A percentile compares a stretch with the other conserved stretches of the same genome.
Evolutionary conservation across 2,113 vertebrate species (phyloP).

Genomic region (Neolamprologus modestus): DNA sequence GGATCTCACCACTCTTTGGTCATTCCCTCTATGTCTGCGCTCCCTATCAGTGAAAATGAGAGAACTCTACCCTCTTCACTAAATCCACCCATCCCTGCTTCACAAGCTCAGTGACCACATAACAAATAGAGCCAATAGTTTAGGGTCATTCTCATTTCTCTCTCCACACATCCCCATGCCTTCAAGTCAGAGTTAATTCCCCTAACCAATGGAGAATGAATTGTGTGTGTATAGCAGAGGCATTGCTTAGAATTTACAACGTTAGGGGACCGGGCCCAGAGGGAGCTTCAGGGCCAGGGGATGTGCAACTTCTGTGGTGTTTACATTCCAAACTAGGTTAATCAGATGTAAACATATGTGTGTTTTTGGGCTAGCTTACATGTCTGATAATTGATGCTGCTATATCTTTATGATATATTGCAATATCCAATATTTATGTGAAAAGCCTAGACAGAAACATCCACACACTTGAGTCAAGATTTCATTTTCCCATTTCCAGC

Average conservation of each 20-base stretch:
- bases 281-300: background rate
- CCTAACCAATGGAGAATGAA: conserved; percentile 27
- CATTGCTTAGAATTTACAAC: conserved; percentile 21
- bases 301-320: background rate
- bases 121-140: conserved; percentile 45
- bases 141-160: conserved; percentile 47
- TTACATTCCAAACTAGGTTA: background rate
- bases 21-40: conserved; percentile 46
- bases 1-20: conserved; percentile 48
- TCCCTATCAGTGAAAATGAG: conserved; percentile 54
- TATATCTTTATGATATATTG: background rate
- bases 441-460: background rate
- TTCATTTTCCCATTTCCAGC: background rate
- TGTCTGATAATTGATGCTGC: background rate
- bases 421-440: background rate
- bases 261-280: background rate
- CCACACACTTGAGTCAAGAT: background rate
- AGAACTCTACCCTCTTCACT: conserved; percentile 44
- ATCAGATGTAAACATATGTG: background rate
- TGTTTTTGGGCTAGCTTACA: background rate
- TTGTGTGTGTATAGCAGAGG: conserved; percentile 8
- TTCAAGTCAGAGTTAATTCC: conserved; percentile 44
- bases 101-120: conserved; percentile 19
- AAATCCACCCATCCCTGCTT: conserved; percentile 13
- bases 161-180: background rate